Percentiles rank a stretch among this genome's conserved stretches.
Conservation (phyloP, 2,888 invertebrate genomes). For the Drosophila percnosoma region DNA sequence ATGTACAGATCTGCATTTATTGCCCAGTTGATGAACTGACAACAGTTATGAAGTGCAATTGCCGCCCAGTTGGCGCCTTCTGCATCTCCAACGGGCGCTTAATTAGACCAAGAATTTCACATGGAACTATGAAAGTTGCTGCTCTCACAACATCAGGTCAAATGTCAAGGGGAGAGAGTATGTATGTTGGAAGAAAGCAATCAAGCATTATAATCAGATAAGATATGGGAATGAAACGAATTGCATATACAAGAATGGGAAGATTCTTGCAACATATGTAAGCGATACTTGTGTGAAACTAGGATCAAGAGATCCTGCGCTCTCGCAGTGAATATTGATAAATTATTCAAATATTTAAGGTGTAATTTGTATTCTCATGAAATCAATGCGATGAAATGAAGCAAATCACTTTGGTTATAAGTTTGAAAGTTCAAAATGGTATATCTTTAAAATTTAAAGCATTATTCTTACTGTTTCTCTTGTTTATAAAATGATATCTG, state of each 20-base stretch:
- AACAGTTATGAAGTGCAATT: slow-evolving; percentile 52
- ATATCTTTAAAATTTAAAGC: no score
- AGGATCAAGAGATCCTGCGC: not conserved
- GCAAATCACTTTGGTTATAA: not conserved
- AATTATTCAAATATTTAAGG: not conserved
- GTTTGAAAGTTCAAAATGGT: not conserved
- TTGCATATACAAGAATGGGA: slow-evolving; percentile 1
- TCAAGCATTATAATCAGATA: slow-evolving; percentile 23
- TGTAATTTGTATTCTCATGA: not conserved
- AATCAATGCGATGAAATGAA: not conserved
- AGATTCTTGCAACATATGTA: slow-evolving; percentile 11
- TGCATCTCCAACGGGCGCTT: slow-evolving; percentile 44
- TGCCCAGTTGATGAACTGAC: slow-evolving; percentile 56
- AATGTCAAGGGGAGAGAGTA: slow-evolving; percentile 29
- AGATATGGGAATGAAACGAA: slow-evolving; percentile 8
- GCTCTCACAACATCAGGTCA: slow-evolving; percentile 5
- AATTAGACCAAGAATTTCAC: slow-evolving; percentile 69
- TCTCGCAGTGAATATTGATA: not conserved
- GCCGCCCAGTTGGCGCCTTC: slow-evolving; percentile 54
- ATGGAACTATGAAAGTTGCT: slow-evolving; percentile 11
- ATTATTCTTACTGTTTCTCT: no score
- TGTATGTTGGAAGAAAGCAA: slow-evolving; percentile 26
- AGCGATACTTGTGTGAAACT: slow-evolving; percentile 51
- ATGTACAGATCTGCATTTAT: slow-evolving; percentile 21
- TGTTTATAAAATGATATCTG: not conserved